Base-by-base conservation (phyloP, 2,113 vertebrate species). In the Chlorodrepanis virens region DNA sequence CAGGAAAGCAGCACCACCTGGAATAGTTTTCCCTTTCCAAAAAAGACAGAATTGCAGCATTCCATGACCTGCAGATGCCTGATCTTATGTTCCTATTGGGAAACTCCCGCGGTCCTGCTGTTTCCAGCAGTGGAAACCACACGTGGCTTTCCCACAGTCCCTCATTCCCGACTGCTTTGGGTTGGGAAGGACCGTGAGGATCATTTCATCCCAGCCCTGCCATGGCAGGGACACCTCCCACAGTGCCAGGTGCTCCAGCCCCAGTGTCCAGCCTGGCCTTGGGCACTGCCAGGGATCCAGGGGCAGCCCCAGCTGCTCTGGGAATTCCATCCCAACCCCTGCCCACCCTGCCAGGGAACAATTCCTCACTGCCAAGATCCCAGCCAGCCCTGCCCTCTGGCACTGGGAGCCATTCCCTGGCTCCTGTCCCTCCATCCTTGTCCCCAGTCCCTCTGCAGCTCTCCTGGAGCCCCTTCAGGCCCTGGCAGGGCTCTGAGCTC, bases 121-220 rank as follows among this genome's bases (percentile, higher is more conserved):
- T 39, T 27, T 9, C 1, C 5, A 71, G 31, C 23, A 37, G 33
- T 3, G 27, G 42, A 63, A 83, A 39, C 14, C 27, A 75, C 33
- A n/a, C 0, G 0, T 23, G 29, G 37, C 7, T 79, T 50, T 37
- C 13, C 57, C 28, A 86, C 47, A 77, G 11, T 47, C 35, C 37
- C 24, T 24, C 18, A 88, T 49, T 5, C 49, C 57, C 35, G 22
- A 57, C 3, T 67, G 59, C 1, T 10, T 33, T 21, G 29, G 35
- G 29, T 5, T 31, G 50, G 27, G 5, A 72, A 3, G 57, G 17
- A 27, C 14, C 21, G 12, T 0, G 37, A 37, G 37, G 37, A 50
- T 1, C 49, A 63, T 4, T 29, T 27, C 17, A 5, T 9, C 0
- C 21, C 52, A 35, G 1, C 31, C 45, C 22, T 19, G 83, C 63